phyloP scores from a whole-genome alignment of 2,797 vertebrate species.

The Myioborus miniatus region DNA sequence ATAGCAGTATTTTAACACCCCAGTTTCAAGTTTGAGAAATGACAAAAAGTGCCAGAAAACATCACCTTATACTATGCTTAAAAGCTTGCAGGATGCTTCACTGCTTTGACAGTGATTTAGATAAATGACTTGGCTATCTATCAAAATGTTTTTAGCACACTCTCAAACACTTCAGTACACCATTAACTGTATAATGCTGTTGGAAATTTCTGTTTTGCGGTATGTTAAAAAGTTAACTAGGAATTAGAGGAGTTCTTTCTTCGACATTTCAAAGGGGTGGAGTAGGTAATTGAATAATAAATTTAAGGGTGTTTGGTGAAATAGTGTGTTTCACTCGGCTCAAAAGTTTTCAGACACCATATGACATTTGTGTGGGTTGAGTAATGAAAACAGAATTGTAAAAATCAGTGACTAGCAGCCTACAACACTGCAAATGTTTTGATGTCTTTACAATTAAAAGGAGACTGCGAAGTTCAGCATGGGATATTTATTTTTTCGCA shows the following conservation, averaged over 20 bases:
- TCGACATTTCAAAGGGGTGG: neutral
- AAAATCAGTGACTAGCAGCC: slow-evolving; percentile 58
- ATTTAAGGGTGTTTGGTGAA: neutral
- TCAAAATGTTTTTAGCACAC: slow-evolving; percentile 81
- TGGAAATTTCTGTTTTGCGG: slow-evolving; percentile 67
- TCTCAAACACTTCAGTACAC: slow-evolving; percentile 73
- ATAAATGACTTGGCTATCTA: slow-evolving; percentile 83
- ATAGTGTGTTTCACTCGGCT: neutral
- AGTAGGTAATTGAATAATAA: neutral
- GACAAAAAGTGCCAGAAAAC: slow-evolving; percentile 69
- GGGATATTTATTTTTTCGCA: neutral
- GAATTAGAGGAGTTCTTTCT: slow-evolving; percentile 59
- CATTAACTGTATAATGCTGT: slow-evolving; percentile 71
- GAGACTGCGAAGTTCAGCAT: neutral
- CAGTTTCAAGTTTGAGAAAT: slow-evolving; percentile 71
- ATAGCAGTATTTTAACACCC: slow-evolving; percentile 65
- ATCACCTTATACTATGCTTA: slow-evolving; percentile 42
- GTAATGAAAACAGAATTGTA: slow-evolving; percentile 68
- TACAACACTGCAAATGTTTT: slow-evolving; percentile 46
- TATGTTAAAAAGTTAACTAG: slow-evolving; percentile 68
- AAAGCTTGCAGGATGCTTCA: slow-evolving; percentile 76
- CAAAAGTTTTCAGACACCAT: slow-evolving; percentile 62
- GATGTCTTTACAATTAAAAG: slow-evolving; percentile 44
- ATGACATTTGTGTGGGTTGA: slow-evolving; percentile 56
- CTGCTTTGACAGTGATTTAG: slow-evolving; percentile 84